Conservation (phyloP, 2,888 invertebrate genomes). For the Diaperis boleti region DNA sequence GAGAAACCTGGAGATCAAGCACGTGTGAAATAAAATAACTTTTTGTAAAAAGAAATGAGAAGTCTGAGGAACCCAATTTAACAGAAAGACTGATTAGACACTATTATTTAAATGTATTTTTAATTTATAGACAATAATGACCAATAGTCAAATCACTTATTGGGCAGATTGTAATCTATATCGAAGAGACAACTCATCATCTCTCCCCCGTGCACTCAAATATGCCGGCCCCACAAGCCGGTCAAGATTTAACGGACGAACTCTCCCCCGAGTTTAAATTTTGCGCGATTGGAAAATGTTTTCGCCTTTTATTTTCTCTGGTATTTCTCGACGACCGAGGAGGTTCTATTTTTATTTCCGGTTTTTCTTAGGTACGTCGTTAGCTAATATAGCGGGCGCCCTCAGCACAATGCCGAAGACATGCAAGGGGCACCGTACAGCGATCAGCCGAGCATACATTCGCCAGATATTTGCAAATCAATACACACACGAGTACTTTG, state of each 20-base stretch:
- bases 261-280: slow-evolving; percentile 56
- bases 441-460: slow-evolving; percentile 57
- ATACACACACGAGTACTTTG: slow-evolving; percentile 48
- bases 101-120: too few relatives aligned
- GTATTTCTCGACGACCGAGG: slow-evolving; percentile 44
- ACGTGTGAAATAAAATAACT: too few relatives aligned
- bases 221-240: too few relatives aligned
- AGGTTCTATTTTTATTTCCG: slow-evolving; percentile 59
- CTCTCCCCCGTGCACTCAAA: too few relatives aligned
- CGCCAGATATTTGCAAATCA: slow-evolving; percentile 55
- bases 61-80: too few relatives aligned
- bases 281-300: slow-evolving; percentile 57
- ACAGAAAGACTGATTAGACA: too few relatives aligned
- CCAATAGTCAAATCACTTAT: too few relatives aligned
- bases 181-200: too few relatives aligned
- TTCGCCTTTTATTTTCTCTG: slow-evolving; percentile 55
- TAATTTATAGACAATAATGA: too few relatives aligned
- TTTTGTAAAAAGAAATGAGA: too few relatives aligned
- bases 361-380: slow-evolving; percentile 57
- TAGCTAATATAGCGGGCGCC: slow-evolving; percentile 59
- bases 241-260: slow-evolving; percentile 10
- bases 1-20: too few relatives aligned
- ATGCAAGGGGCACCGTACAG: slow-evolving; percentile 54
- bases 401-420: slow-evolving; percentile 56
- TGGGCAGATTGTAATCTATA: too few relatives aligned